phyloP scores from a whole-genome alignment of 2,113 vertebrate genomes.

The Calcarius ornatus region DNA sequence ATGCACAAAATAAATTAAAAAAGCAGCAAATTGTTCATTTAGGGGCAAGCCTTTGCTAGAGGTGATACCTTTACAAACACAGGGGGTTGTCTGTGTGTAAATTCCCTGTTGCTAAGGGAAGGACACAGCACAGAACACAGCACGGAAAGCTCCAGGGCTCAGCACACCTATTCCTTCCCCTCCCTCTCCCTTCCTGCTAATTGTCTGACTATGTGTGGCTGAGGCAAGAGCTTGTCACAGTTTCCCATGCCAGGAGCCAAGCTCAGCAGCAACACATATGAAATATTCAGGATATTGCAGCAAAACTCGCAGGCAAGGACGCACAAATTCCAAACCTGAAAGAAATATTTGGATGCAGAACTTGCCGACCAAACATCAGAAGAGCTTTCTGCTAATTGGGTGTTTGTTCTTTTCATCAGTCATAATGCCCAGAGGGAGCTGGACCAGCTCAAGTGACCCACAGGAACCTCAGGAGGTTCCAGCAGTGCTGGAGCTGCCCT shows the following conservation, averaged over 20 bases:
- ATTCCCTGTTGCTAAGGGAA: not conserved
- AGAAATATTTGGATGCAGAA: not conserved
- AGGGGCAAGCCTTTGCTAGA: not conserved
- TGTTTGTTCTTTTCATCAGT: not conserved
- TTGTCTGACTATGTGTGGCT: constrained; percentile 23
- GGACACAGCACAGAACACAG: not conserved
- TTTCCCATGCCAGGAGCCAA: constrained; percentile 20
- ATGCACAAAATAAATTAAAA: constrained; percentile 2
- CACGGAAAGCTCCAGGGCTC: not conserved
- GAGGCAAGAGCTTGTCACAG: not conserved
- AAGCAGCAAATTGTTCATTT: constrained; percentile 38
- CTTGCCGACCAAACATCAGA: not conserved
- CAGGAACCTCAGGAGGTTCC: fast-evolving
- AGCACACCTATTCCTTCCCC: constrained; percentile 30
- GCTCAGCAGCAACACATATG: not conserved
- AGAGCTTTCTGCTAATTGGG: not conserved
- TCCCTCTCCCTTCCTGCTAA: constrained; percentile 20
- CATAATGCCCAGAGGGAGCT: not conserved
- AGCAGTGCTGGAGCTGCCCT: not conserved
- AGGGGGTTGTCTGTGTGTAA: not conserved
- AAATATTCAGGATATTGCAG: not conserved
- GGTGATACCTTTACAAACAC: not conserved
- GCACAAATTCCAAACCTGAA: not conserved
- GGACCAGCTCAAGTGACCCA: not conserved
- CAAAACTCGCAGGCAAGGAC: not conserved